These are phyloP conservation scores for Dicyrtomina minuta DNA, from an alignment of 2,888 invertebrate genomes.

Conservation along the genomic window DNA sequence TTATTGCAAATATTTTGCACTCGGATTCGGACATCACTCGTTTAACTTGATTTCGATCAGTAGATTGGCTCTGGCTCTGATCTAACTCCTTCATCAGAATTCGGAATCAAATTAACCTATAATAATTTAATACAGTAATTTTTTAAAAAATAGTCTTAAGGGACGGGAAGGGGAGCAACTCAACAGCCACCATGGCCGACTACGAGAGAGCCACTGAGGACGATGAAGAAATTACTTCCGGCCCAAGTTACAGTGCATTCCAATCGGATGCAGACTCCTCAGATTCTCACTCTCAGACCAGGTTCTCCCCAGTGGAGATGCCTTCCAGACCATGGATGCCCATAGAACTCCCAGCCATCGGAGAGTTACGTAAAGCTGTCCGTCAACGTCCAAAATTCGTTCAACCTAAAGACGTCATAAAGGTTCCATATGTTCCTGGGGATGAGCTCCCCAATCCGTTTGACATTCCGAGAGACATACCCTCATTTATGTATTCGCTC, in stretches of 20 bases:
- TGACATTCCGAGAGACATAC: conserved; percentile 43
- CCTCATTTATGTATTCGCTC: conserved; percentile 38
- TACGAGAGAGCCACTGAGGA: neutral
- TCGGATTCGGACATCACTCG: too few relatives aligned
- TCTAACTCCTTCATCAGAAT: too few relatives aligned
- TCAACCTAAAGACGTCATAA: conserved; percentile 7
- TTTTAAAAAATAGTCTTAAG: too few relatives aligned
- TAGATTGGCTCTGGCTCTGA: too few relatives aligned
- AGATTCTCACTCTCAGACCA: neutral
- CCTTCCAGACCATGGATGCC: conserved; percentile 29
- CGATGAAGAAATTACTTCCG: neutral
- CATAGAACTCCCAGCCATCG: conserved; percentile 19
- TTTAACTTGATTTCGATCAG: too few relatives aligned
- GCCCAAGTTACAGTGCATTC: neutral
- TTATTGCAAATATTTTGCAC: too few relatives aligned
- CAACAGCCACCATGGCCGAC: too few relatives aligned
- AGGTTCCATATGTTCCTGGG: conserved; percentile 43
- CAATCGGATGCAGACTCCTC: too few relatives aligned
- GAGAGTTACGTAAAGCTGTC: conserved; percentile 8
- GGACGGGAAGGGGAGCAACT: too few relatives aligned
- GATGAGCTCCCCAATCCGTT: conserved; percentile 50
- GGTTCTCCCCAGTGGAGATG: conserved; percentile 23
- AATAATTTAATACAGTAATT: too few relatives aligned
- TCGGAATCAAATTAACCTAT: too few relatives aligned
- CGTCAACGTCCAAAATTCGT: conserved; percentile 21